Conservation (phyloP, 2,797 vertebrate genomes). For the Dendrocincla fuliginosa region DNA sequence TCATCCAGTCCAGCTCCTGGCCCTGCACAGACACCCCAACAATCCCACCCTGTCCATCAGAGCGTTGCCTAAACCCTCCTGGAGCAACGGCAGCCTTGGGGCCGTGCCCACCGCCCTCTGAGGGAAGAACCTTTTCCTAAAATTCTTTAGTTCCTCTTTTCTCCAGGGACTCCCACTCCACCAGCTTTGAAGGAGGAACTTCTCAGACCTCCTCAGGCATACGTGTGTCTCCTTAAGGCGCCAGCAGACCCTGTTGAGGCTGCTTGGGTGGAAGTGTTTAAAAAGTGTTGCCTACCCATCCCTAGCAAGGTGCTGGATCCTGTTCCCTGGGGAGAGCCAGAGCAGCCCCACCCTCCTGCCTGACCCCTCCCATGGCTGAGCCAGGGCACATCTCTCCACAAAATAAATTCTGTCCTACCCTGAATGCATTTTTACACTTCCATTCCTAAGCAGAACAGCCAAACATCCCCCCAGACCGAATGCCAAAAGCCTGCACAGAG, state of each 20-base stretch:
- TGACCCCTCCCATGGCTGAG: background rate
- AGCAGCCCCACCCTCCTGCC: background rate
- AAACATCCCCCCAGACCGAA: background rate
- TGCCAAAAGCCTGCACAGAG: background rate
- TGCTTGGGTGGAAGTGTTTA: background rate
- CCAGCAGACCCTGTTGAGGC: accelerated
- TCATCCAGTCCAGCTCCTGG: accelerated
- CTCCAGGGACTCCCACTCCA: background rate
- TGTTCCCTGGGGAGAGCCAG: accelerated
- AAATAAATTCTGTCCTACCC: background rate
- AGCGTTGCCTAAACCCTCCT: background rate
- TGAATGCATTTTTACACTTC: background rate
- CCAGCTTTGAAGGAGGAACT: background rate
- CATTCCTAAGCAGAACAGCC: background rate
- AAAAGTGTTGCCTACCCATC: background rate
- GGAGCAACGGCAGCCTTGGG: background rate
- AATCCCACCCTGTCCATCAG: background rate
- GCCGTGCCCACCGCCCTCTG: background rate
- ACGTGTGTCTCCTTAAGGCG: background rate
- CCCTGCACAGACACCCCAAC: background rate
- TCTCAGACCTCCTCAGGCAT: background rate
- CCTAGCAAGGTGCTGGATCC: accelerated
- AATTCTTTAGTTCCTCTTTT: background rate
- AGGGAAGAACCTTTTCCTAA: background rate
- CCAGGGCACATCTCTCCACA: background rate